Percentiles rank a stretch among this genome's conserved stretches.
Evolutionary conservation across 2,797 vertebrate genomes (phyloP).

Genomic region (Ataeniobius toweri): DNA sequence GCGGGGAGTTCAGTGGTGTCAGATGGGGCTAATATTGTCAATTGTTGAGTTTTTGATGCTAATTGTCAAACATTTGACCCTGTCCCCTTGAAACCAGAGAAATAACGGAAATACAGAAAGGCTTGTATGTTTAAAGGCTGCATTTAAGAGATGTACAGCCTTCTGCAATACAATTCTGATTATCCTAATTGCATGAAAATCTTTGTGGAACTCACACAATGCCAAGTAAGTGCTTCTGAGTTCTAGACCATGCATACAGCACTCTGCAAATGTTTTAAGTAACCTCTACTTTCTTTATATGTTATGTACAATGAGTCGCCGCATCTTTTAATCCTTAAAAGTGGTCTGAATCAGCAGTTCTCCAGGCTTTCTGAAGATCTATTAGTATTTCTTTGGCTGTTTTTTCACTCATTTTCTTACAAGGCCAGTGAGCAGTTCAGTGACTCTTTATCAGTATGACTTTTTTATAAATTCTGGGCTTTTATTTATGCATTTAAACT

Average conservation of each 20-base stretch:
- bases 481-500: neutral
- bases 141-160: neutral
- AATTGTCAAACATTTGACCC: slow-evolving; percentile 63
- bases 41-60: slow-evolving; percentile 42
- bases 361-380: neutral
- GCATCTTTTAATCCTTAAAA: neutral
- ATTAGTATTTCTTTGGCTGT: neutral
- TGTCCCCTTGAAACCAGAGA: slow-evolving; percentile 6
- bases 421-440: too few relatives aligned
- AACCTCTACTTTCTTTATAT: neutral
- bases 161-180: neutral
- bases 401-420: too few relatives aligned
- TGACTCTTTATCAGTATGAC: too few relatives aligned
- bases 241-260: neutral
- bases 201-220: neutral
- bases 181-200: neutral
- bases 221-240: neutral
- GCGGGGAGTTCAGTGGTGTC: slow-evolving; percentile 48
- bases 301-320: too few relatives aligned
- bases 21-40: slow-evolving; percentile 38
- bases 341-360: neutral
- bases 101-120: slow-evolving; percentile 10
- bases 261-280: neutral
- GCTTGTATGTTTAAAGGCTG: neutral
- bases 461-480: neutral